Conservation (phyloP, 2,888 invertebrate species). For the Melanargia galathea region DNA sequence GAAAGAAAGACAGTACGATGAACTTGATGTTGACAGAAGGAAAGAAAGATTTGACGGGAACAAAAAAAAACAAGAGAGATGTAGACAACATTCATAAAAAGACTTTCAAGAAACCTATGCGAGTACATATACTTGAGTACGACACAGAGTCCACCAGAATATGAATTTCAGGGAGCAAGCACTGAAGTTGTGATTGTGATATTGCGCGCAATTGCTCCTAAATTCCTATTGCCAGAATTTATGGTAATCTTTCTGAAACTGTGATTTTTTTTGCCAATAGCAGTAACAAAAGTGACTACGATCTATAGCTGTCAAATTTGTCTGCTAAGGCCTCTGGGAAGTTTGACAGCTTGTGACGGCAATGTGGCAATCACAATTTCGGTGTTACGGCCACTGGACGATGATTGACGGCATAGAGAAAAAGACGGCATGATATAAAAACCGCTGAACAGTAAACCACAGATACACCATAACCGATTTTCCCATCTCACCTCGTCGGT, state of each 20-base stretch:
- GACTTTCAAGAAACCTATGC: background rate
- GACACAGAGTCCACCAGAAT: background rate
- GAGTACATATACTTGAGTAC: background rate
- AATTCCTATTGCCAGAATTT: too few species aligned
- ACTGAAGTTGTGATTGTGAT: too few species aligned
- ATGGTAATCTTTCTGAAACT: too few species aligned
- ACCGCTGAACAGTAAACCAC: slow-evolving; percentile 17
- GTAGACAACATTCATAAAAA: background rate
- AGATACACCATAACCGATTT: slow-evolving; percentile 11
- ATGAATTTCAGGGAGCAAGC: background rate
- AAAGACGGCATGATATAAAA: slow-evolving; percentile 12
- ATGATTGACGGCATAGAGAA: too few species aligned
- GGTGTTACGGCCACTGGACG: background rate
- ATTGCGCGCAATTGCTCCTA: too few species aligned
- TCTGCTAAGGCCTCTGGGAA: too few species aligned
- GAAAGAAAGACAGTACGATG: background rate
- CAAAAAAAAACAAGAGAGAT: background rate
- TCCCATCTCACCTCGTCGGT: slow-evolving; percentile 46
- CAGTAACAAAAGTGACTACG: too few species aligned
- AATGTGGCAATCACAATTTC: background rate
- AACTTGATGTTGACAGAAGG: background rate
- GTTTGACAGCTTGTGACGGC: too few species aligned
- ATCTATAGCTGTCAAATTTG: too few species aligned
- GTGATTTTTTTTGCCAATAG: too few species aligned
- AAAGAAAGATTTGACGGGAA: background rate